Evolutionary conservation across 2,113 vertebrate genomes (phyloP).

Genomic region (Spea bombifrons): DNA sequence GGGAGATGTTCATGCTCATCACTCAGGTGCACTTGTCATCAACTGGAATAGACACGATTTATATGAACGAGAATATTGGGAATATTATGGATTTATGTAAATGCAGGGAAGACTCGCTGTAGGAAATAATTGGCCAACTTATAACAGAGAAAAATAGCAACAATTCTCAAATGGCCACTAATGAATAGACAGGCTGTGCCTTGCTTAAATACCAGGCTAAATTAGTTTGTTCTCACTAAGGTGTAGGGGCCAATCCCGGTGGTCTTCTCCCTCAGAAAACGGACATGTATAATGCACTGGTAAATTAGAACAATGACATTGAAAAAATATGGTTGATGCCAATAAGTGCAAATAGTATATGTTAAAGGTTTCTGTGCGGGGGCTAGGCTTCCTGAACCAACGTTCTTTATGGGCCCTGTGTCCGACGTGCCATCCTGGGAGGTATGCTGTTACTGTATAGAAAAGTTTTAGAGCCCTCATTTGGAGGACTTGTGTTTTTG

Average conservation of each 20-base stretch:
- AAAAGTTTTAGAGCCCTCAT: too few species aligned
- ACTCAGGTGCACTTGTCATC: conserved; percentile 22
- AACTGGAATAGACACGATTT: background rate
- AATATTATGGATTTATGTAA: conserved; percentile 40
- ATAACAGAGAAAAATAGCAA: conserved; percentile 6
- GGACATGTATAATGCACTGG: too few species aligned
- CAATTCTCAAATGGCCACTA: background rate
- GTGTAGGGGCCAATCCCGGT: too few species aligned
- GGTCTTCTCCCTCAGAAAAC: too few species aligned
- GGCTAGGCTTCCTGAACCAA: too few species aligned
- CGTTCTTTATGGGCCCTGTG: too few species aligned
- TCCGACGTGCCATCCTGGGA: too few species aligned
- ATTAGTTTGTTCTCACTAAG: background rate
- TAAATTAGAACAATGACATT: too few species aligned
- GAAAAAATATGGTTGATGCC: too few species aligned
- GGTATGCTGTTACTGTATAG: too few species aligned
- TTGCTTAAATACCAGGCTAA: conserved; percentile 3
- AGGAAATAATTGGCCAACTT: conserved; percentile 14
- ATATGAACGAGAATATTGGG: conserved; percentile 15
- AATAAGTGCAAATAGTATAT: too few species aligned
- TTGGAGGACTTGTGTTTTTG: background rate
- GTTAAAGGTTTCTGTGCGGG: too few species aligned
- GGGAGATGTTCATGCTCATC: conserved; percentile 19
- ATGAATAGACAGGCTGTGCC: background rate
- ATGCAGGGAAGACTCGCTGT: conserved; percentile 5